Percentiles rank a stretch among this genome's conserved stretches.
These are phyloP conservation scores for Thinocorus orbignyianus DNA, from an alignment of 2,113 vertebrate genomes.

Conservation along the genomic window DNA sequence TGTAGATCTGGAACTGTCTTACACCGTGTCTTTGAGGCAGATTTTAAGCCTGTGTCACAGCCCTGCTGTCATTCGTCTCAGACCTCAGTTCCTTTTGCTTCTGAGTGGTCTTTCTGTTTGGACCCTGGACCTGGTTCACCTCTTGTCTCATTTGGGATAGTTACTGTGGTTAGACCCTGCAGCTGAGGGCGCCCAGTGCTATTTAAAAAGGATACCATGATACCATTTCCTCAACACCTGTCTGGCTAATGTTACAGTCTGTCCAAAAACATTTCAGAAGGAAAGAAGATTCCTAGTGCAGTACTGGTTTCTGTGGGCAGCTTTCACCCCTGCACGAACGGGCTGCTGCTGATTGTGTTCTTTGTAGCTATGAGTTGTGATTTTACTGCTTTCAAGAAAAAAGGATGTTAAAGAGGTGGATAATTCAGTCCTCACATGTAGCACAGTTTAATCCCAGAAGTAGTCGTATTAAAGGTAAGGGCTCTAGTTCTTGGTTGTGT, in stretches of 20 bases:
- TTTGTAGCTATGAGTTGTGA: background rate
- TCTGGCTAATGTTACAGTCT: background rate
- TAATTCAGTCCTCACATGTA: background rate
- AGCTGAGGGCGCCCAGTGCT: background rate
- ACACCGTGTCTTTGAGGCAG: background rate
- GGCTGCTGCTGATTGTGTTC: background rate
- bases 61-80: background rate
- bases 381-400: background rate
- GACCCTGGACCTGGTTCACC: background rate
- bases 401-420: background rate
- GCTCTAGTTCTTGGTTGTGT: background rate
- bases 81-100: background rate
- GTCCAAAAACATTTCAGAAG: background rate
- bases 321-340: background rate
- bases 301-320: background rate
- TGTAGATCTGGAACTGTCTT: background rate
- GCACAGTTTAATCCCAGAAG: background rate
- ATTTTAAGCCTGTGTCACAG: background rate
- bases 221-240: background rate
- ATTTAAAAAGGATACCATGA: background rate
- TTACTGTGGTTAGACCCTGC: background rate
- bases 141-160: rapidly evolving
- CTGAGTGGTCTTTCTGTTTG: background rate
- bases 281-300: background rate
- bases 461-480: background rate